Evolutionary conservation across 64 coral and sea anemone genomes (phyloP), one percentile per base, ranked within the genome.

Genomic region (Montipora foliosa): DNA sequence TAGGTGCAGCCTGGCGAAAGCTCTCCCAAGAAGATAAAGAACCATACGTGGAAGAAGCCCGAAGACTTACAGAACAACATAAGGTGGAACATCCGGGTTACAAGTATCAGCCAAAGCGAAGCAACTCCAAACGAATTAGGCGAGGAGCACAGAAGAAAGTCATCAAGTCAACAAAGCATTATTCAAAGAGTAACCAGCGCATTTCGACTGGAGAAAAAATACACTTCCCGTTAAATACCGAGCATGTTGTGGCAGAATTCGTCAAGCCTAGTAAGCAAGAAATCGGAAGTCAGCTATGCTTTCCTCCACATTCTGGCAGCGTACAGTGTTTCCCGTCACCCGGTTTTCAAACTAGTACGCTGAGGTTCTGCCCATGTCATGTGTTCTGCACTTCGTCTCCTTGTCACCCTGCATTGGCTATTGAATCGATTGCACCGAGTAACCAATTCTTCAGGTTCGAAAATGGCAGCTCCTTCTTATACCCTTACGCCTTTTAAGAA

Each of bases 21-120:
- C 83, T 98, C 4, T 92, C 92, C 49, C 69, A 87, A 17, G 83
- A 95, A 79, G 96, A 98, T 21, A 98, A 98, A 76, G 88, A 87
- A 82, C 96, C 96, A 8, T 98, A 98, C 67, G 85, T 98, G 13
- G 96, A 98, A 64, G 87, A 92, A 70, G 96, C 96, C 6, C 87
- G 76, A 19, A 67, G 87, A 17, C 74, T 98, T 2, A 95, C 89
- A 15, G 84, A 94, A 47, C 50, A 94, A 86, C 96, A 98, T 17
- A 92, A 95, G 84, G 37, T 78, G 37, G 86, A 98, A 61, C 87
- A 95, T 17, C 96, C 96, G 62, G 87, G 94, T 67, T 98, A 98
- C 60, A 98, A 98, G 44, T 98, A 95, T 51, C 82, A 94, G 44
- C 96, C 96, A 44, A 91, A 94, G 55, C 52, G 96, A 60, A 83